These are phyloP conservation scores for Pangasius macronema DNA, from an alignment of 2,797 vertebrate species.

Conservation along the genomic window DNA sequence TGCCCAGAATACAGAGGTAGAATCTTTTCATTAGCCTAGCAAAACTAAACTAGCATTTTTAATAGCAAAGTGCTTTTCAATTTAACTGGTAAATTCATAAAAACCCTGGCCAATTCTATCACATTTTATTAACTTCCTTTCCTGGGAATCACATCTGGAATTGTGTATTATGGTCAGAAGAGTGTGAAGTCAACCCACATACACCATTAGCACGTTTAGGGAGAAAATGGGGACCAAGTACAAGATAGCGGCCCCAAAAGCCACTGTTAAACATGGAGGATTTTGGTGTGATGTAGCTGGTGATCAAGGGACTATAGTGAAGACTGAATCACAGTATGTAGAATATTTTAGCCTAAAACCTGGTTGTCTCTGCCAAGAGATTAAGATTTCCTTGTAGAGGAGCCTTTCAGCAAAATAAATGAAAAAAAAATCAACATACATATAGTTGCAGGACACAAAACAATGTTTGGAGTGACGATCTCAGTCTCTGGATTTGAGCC, in stretches of 20 bases:
- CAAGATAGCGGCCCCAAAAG: neutral
- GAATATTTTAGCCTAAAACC: neutral
- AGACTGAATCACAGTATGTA: neutral
- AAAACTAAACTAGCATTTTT: neutral
- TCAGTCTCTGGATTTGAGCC: neutral
- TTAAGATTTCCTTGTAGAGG: neutral
- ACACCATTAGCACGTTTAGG: neutral
- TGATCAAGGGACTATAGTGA: neutral
- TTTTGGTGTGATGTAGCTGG: neutral
- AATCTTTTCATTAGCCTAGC: neutral
- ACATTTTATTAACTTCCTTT: neutral
- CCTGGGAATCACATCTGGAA: neutral
- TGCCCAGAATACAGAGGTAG: conserved; percentile 11
- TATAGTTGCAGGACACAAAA: neutral
- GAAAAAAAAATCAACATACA: no score
- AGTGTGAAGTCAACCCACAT: neutral
- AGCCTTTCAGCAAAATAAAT: neutral
- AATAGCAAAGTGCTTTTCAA: neutral
- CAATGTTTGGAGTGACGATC: neutral
- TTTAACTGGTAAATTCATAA: neutral
- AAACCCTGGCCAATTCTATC: neutral
- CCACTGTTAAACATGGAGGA: neutral
- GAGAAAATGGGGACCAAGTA: neutral
- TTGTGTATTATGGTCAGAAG: neutral
- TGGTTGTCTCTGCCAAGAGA: neutral